Conservation (phyloP, 2,888 invertebrate species). For the Colostygia pectinataria region DNA sequence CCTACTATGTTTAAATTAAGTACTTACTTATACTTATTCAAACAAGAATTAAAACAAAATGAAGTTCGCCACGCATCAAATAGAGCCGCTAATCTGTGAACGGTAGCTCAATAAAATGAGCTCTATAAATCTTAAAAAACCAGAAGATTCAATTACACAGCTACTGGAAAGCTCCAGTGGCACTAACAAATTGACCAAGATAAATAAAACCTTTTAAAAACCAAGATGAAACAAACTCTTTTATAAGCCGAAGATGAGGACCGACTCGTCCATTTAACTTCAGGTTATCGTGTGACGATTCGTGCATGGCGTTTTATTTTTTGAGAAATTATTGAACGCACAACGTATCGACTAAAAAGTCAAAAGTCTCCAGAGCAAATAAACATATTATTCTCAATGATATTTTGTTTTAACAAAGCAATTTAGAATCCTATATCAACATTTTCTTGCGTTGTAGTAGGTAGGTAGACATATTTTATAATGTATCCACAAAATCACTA, state of each 20-base stretch:
- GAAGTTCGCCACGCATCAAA: constrained; percentile 49
- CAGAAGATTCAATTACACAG: constrained; percentile 80
- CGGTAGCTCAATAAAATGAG: constrained; percentile 72
- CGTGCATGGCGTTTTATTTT: constrained; percentile 59
- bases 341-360: constrained; percentile 73
- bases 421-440: too few species aligned
- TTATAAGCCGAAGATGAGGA: constrained; percentile 59
- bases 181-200: constrained; percentile 81
- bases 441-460: too few species aligned
- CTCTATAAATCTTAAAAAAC: constrained; percentile 73
- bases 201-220: constrained; percentile 78
- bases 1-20: too few species aligned
- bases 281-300: constrained; percentile 63
- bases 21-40: too few species aligned
- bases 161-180: constrained; percentile 78
- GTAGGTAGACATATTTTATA: too few species aligned
- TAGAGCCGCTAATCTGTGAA: constrained; percentile 69
- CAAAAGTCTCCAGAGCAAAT: constrained; percentile 61
- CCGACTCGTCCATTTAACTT: constrained; percentile 46
- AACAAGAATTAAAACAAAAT: constrained; percentile 43
- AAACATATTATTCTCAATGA: too few species aligned
- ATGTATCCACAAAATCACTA: too few species aligned
- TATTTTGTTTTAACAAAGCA: too few species aligned
- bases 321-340: constrained; percentile 59
- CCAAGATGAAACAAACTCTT: constrained; percentile 61